Evolutionary conservation across 2,888 invertebrate species (phyloP), one percentile per base, ranked within the genome.

Genomic region (Dendrolimus houi): DNA sequence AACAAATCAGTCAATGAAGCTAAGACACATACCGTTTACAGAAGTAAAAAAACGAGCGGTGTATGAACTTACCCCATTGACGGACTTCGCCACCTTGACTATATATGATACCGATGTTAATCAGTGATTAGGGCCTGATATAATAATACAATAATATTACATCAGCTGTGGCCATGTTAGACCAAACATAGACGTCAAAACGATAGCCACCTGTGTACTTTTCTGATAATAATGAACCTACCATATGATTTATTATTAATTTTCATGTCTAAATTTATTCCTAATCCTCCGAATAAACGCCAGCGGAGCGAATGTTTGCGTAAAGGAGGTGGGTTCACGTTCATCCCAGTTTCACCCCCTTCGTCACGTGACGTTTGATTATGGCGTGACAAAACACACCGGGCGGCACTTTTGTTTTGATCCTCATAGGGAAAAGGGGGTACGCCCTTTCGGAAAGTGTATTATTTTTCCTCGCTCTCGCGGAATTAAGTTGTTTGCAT

Each of bases 371-470:
- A 65, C 65, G 68, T 67, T 67, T 69, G 69, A 69, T 69, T 68
- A 67, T 63, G 70, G 72, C 81, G 77, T 80, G 82, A 82, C 82
- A 77, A 75, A 76, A 82, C 78, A 81, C 74, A 75, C 70, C 72
- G 70, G 69, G 66, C 70, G 70, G 71, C 74, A 71, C 70, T 72
- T 77, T 74, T 69, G 62, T 71, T 68, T 71, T 69, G 66, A 66
- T 61, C 9, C 47, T 47, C 47, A 47, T 47, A 47, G 47, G 47
- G 12, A 47, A 47, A 47, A 1, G 47, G 47, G 6, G 47, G 47
- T 47, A 47, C 41, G 40, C 56, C 53, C 54, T 54, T 17, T 41
- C 6, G 52, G 42, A 53, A 54, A 54, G 54, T 47, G 12, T 47
- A 47, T 47, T 47, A 47, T 47, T 47, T 47, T 47, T 47, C 47